Evolutionary conservation across 1,140 invertebrate genomes (phyloP).

Genomic region (Drosophila pallidifrons): DNA sequence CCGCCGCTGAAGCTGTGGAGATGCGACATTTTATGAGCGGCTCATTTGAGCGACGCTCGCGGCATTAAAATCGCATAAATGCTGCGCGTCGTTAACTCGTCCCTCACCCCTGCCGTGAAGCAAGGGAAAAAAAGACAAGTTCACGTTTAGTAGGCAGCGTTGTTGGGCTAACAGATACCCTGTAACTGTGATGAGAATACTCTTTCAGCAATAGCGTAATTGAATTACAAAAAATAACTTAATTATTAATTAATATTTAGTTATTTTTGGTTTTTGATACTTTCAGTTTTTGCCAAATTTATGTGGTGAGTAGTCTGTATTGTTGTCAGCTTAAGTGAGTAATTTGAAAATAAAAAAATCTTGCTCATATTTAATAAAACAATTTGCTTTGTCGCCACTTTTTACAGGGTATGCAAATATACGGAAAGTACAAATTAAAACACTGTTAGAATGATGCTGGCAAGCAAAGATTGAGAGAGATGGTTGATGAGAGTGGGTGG

Average conservation of each 20-base stretch:
- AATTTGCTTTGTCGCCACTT: too few species aligned
- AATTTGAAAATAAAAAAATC: too few species aligned
- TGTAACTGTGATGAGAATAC: neutral
- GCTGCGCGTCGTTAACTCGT: conserved; percentile 71
- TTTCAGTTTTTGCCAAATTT: too few species aligned
- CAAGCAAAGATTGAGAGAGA: neutral
- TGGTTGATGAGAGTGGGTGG: neutral
- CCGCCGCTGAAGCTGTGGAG: conserved; percentile 8
- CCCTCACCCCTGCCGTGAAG: neutral
- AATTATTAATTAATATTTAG: too few species aligned
- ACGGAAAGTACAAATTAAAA: neutral
- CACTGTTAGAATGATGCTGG: neutral
- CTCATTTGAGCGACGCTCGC: conserved; percentile 57
- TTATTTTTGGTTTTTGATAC: too few species aligned
- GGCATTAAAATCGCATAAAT: conserved; percentile 77
- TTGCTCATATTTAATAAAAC: too few species aligned
- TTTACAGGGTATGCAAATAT: conserved; percentile 29
- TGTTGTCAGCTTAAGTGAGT: too few species aligned
- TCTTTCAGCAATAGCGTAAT: too few species aligned
- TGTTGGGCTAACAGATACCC: neutral
- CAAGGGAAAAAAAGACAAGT: conserved; percentile 7
- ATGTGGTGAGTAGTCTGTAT: too few species aligned
- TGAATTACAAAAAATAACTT: too few species aligned
- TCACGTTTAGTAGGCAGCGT: neutral
- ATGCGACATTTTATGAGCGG: conserved; percentile 65